These are phyloP conservation scores for Bombylius major DNA, from an alignment of 2,888 invertebrate genomes.

Conservation along the genomic window DNA sequence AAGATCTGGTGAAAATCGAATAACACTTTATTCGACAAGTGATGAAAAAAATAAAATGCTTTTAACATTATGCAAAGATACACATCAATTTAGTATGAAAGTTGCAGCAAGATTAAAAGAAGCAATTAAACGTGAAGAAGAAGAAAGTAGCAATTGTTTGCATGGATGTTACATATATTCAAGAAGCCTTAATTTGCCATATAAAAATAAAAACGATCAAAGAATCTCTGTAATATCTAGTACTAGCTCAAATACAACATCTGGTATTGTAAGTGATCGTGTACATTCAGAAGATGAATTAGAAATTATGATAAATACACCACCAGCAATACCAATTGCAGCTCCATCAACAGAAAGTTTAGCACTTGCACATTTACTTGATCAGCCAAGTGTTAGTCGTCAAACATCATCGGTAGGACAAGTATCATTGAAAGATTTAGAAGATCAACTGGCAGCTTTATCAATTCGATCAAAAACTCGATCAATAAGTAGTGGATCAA, in stretches of 20 bases:
- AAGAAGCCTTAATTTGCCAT: conserved; percentile 47
- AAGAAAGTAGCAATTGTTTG: conserved; percentile 54
- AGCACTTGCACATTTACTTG: conserved; percentile 63
- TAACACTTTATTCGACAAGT: conserved; percentile 79
- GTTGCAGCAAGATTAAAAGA: conserved; percentile 75
- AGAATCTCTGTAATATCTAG: conserved; percentile 83
- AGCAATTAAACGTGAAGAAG: conserved; percentile 69
- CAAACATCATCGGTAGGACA: conserved; percentile 43
- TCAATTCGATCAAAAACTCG: conserved; percentile 26
- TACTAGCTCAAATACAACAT: conserved; percentile 93
- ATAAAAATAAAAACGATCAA: conserved; percentile 60
- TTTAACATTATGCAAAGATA: conserved; percentile 74
- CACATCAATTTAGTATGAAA: conserved; percentile 92
- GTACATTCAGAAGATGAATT: conserved; percentile 91
- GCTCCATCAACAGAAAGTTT: conserved; percentile 79
- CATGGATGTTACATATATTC: conserved; percentile 63
- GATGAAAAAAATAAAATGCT: conserved; percentile 91
- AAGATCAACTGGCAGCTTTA: conserved; percentile 37
- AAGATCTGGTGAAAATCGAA: conserved; percentile 74
- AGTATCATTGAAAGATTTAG: conserved; percentile 34
- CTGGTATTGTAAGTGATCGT: conserved; percentile 90
- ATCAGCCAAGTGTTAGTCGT: conserved; percentile 43
- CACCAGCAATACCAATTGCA: conserved; percentile 54
- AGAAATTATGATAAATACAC: conserved; percentile 73
- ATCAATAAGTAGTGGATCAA: conserved; percentile 21